Evolutionary conservation across 2,113 vertebrate genomes (phyloP).

Genomic region (Megaptera novaeangliae): DNA sequence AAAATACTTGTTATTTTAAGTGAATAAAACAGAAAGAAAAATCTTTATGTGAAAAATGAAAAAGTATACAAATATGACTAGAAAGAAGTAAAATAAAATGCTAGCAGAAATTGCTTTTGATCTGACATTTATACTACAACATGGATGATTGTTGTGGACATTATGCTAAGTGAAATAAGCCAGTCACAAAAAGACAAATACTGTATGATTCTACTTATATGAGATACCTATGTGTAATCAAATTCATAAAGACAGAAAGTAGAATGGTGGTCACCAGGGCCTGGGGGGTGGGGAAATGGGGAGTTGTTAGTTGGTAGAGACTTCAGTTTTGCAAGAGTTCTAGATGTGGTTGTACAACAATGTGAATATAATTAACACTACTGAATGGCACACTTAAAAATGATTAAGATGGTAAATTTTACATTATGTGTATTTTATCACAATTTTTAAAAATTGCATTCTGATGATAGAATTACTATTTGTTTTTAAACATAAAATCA

Average conservation of each 20-base stretch:
- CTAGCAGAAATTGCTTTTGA: background rate
- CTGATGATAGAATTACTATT: background rate
- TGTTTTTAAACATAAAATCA: background rate
- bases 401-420: background rate
- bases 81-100: background rate
- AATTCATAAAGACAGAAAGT: background rate
- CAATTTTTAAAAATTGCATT: background rate
- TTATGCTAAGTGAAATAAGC: background rate
- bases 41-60: background rate
- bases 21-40: background rate
- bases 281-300: background rate
- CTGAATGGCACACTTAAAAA: background rate
- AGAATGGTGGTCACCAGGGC: background rate
- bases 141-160: background rate
- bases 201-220: background rate
- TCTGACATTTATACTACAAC: background rate
- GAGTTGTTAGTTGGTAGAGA: background rate
- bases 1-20: background rate
- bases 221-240: background rate
- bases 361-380: background rate
- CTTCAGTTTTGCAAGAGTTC: background rate
- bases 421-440: background rate
- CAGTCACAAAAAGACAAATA: background rate
- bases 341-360: background rate
- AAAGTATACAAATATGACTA: background rate